These are phyloP conservation scores for Melangyna quadrimaculata DNA, from an alignment of 2,888 invertebrate species.

Conservation along the genomic window DNA sequence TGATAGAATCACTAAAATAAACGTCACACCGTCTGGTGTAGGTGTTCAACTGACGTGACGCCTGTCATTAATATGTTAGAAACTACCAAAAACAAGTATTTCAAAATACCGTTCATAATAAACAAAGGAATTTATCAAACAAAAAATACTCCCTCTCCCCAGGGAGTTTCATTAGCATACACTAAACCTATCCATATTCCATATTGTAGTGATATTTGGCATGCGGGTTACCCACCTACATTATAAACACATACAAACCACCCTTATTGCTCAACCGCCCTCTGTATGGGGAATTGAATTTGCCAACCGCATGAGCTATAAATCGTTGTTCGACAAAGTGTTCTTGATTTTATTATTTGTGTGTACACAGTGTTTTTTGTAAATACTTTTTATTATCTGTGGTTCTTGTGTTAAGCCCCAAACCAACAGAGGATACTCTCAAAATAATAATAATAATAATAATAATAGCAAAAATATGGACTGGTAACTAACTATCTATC, in stretches of 20 bases:
- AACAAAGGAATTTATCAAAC: background rate
- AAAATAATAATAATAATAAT: no score
- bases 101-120: constrained; percentile 3
- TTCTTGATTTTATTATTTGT: constrained; percentile 18
- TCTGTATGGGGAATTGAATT: background rate
- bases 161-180: background rate
- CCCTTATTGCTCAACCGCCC: background rate
- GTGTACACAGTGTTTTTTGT: constrained; percentile 3
- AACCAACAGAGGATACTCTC: background rate
- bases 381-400: background rate
- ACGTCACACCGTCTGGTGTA: constrained; percentile 39
- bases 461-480: background rate
- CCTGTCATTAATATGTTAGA: background rate
- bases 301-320: constrained; percentile 18
- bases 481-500: background rate
- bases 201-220: background rate
- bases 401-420: constrained; percentile 11
- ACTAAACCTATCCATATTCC: background rate
- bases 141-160: background rate
- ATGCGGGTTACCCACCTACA: no score
- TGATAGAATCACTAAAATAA: constrained; percentile 15
- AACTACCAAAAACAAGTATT: background rate
- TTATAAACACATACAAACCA: no score
- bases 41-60: constrained; percentile 25
- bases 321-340: constrained; percentile 8